Evolutionary conservation across 2,113 vertebrate species (phyloP).

Genomic region (Thunnus thynnus): DNA sequence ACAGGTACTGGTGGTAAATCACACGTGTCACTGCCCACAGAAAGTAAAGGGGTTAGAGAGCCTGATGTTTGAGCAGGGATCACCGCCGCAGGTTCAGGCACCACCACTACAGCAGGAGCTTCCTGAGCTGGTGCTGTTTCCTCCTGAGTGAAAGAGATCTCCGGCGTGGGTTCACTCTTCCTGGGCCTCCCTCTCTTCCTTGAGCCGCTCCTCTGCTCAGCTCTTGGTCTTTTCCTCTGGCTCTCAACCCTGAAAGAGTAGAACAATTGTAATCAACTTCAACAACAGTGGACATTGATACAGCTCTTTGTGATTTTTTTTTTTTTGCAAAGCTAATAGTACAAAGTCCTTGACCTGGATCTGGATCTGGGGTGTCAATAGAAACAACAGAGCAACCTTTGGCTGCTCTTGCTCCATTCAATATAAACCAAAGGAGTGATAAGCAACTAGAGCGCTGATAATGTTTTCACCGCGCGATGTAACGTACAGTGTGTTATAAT

Average conservation of each 20-base stretch:
- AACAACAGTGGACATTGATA: slow-evolving; percentile 44
- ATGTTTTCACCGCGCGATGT: slow-evolving; percentile 33
- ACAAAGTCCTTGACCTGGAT: slow-evolving; percentile 77
- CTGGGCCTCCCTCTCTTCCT: slow-evolving; percentile 81
- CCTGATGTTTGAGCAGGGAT: slow-evolving; percentile 30
- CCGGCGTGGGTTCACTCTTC: slow-evolving; percentile 58
- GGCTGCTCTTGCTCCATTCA: slow-evolving; percentile 76
- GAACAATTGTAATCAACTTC: slow-evolving; percentile 28
- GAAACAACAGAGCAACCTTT: slow-evolving; percentile 75
- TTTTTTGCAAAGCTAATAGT: slow-evolving; percentile 67
- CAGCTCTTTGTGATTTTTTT: slow-evolving; percentile 43
- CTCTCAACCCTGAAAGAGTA: slow-evolving; percentile 78
- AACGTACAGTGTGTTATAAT: slow-evolving; percentile 2
- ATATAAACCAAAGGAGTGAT: slow-evolving; percentile 67
- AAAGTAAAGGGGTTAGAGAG: not conserved
- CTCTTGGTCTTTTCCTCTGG: slow-evolving; percentile 72
- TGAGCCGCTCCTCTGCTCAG: slow-evolving; percentile 61
- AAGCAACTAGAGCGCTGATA: slow-evolving; percentile 69
- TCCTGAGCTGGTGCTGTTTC: slow-evolving; percentile 37
- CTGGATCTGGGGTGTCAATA: slow-evolving; percentile 61
- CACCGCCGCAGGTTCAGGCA: slow-evolving; percentile 44
- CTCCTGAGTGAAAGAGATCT: slow-evolving; percentile 47
- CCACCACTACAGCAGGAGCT: slow-evolving; percentile 42
- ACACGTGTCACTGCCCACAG: not conserved
- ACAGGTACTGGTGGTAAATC: slow-evolving; percentile 41